Evolutionary conservation across 1,140 invertebrate species (phyloP).

Genomic region (Littorina saxatilis): DNA sequence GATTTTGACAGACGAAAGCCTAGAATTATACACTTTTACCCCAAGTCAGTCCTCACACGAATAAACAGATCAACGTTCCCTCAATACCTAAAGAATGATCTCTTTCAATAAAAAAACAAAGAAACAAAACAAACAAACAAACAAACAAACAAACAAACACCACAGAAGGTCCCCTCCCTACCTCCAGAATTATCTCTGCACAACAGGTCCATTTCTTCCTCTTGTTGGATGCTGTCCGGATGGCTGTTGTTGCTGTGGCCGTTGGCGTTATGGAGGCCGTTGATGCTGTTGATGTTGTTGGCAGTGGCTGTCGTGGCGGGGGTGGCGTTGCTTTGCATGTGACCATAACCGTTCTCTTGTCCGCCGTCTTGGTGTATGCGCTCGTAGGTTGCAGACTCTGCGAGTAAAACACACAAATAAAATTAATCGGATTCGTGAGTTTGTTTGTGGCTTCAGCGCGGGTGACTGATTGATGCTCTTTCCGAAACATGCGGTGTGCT

Average conservation of each 20-base stretch:
- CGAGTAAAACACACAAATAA: background rate
- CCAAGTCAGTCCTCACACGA: too few relatives aligned
- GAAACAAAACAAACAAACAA: background rate
- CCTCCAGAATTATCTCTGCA: slow-evolving; percentile 4
- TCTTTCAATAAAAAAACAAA: too few relatives aligned
- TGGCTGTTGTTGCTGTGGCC: background rate
- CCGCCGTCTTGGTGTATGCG: background rate
- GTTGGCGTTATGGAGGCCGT: background rate
- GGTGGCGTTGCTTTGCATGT: too few relatives aligned
- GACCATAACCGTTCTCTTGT: background rate
- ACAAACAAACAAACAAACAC: background rate
- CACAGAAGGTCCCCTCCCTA: background rate
- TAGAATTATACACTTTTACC: too few relatives aligned
- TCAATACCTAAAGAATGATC: too few relatives aligned
- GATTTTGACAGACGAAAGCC: too few relatives aligned
- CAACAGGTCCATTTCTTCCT: background rate
- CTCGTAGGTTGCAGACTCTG: slow-evolving; percentile 2
- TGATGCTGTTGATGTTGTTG: too few relatives aligned
- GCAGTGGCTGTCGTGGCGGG: too few relatives aligned
- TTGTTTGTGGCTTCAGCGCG: too few relatives aligned
- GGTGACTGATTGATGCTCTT: too few relatives aligned
- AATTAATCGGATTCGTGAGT: too few relatives aligned
- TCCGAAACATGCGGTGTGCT: background rate
- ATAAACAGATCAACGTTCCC: too few relatives aligned
- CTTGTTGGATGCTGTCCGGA: background rate